Evolutionary conservation across 2,113 vertebrate species (phyloP).

Genomic region (Marcusenius ussheri): DNA sequence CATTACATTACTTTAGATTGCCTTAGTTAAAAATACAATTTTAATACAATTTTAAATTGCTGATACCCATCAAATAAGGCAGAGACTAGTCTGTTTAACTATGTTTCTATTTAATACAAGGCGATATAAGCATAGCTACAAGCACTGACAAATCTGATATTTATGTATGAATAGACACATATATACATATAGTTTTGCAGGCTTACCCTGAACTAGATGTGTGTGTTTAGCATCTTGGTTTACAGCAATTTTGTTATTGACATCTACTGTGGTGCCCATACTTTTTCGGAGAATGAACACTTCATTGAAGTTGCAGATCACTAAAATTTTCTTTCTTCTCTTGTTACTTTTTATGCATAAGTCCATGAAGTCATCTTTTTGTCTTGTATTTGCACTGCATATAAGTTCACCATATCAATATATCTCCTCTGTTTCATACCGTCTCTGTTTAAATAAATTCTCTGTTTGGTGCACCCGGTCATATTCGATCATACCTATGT

Average conservation of each 20-base stretch:
- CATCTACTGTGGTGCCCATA: not conserved
- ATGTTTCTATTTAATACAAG: not conserved
- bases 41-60: not conserved
- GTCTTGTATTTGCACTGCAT: not conserved
- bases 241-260: not conserved
- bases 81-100: not conserved
- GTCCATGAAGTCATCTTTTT: not conserved
- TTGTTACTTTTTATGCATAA: not conserved
- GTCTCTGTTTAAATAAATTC: not conserved
- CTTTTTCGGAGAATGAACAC: not conserved
- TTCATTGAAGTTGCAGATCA: not conserved
- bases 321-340: not conserved
- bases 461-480: not conserved
- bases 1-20: not conserved
- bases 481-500: not conserved
- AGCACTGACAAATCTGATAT: not conserved
- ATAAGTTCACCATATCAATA: not conserved
- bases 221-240: not conserved
- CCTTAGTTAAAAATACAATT: not conserved
- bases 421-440: not conserved
- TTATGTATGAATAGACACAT: not conserved
- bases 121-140: not conserved
- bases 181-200: not conserved
- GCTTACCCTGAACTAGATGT: not conserved
- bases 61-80: not conserved